Evolutionary conservation across 2,113 vertebrate species (phyloP), one percentile per base, ranked within the genome.

Genomic region (Callipepla squamata): DNA sequence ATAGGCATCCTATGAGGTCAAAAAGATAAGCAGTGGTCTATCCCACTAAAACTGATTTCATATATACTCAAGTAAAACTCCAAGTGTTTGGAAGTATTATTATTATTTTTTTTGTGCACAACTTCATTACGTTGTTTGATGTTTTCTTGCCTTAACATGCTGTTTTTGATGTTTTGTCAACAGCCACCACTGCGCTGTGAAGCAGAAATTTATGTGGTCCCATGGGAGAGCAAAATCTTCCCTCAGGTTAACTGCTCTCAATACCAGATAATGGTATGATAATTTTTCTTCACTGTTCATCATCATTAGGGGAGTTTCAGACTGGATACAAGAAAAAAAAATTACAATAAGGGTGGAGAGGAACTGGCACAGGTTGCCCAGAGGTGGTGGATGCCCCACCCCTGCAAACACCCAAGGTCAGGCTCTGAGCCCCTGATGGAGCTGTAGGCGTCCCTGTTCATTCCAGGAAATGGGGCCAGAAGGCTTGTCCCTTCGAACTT

Each of bases 151-250:
- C 48, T 72, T 63, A 72, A 30, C 2, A 19, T 72, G 23, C 6
- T 80, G 28, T 19, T 17, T 57, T 32, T 32, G 30, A 57, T 32
- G 30, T 32, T 57, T 80, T 44, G 32, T 88, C 53, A 67, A 95
- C 92, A 99, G 99, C 83, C 47, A 92, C 58, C 67, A 34, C 23
- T 96, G 13, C 21, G 59, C 50, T 99, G 99, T 55, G 83, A 96
- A 48, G 97, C 98, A 18, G 82, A 97, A 8, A 97, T 99, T 93
- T 86, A 97, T 0, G 81, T 98, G 55, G 95, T 97, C 23, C 97
- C 96, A 1, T 98, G 98, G 98, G 94, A 97, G 93, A 30, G 94
- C 8, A 96, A 97, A 96, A 44, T 70, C 14, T 12, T 80, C 4
- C 80, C 96, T 15, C 51, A 95, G 0, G 58, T 98, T 45, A 84